Evolutionary conservation across 1,140 invertebrate species (phyloP).

Genomic region (Heliconius himera): DNA sequence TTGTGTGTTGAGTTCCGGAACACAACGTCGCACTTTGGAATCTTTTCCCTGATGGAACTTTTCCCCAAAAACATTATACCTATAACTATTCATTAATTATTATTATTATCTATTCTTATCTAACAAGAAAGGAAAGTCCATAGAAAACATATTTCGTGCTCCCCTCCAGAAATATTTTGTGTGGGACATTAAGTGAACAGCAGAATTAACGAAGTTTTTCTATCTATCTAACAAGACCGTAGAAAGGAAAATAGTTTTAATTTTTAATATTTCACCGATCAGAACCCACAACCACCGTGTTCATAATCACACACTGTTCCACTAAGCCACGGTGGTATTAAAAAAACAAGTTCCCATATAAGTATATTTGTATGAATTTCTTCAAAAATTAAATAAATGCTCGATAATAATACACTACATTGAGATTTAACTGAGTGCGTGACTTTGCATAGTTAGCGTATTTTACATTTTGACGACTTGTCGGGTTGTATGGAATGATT

Average conservation of each 20-base stretch:
- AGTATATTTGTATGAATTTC: conserved; percentile 30
- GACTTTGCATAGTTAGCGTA: conserved; percentile 47
- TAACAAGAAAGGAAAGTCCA: too few relatives aligned
- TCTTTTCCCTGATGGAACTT: too few relatives aligned
- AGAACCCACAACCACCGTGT: background rate
- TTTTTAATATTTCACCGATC: background rate
- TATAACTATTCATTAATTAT: too few relatives aligned
- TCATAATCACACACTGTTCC: background rate
- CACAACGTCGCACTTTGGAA: too few relatives aligned
- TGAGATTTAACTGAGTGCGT: conserved; percentile 58
- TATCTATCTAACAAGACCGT: too few relatives aligned
- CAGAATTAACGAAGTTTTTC: too few relatives aligned
- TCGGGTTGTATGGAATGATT: background rate
- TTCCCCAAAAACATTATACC: too few relatives aligned
- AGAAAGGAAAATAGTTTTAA: background rate
- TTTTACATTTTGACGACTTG: conserved; percentile 26
- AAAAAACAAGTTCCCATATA: conserved; percentile 55
- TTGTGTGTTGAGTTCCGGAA: too few relatives aligned
- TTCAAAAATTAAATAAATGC: conserved; percentile 73
- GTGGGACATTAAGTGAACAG: too few relatives aligned
- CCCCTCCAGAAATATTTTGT: too few relatives aligned
- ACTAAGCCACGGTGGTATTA: background rate
- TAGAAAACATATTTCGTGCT: too few relatives aligned
- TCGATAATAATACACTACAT: conserved; percentile 63
- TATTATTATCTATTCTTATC: too few relatives aligned